Base-by-base conservation (phyloP, 1,140 invertebrate genomes). In the Pentalonia nigronervosa region DNA sequence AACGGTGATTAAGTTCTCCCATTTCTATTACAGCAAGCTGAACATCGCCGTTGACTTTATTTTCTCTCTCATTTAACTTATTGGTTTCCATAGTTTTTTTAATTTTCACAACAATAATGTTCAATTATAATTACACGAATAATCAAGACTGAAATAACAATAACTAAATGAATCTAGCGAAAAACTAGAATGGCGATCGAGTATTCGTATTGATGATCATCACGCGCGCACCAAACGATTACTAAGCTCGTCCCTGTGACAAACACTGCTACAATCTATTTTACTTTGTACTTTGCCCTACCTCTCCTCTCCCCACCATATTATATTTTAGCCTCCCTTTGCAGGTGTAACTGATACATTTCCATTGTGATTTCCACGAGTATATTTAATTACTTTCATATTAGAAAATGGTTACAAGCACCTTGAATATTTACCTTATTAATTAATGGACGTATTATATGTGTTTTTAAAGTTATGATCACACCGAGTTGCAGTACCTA, bases 211-310 rank as follows among this genome's bases (percentile, higher is more conserved):
- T 41, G 45, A 36, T 91, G 11, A 41, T 67, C 90, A 67, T 81
- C 60, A 47, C 47, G 47, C 90, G 60, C 30, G 60, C 45, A 34
- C 67, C 45, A 47, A 25, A 81, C 56, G 60, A 91, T 91, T 76
- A 91, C 90, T 91, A 53, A 67, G 67, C 60, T 36, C 90, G 48
- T 81, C 90, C 67, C 90, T 91, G 90, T 41, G 34, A 60, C 88
- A 90, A 60, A 41, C 50, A 30, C 53, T 34, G 34, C 25, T n/a
- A n/a, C 87, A 8, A 47, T 87, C 45, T 47, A 88, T 89, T 36
- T 48, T 50, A 48, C 48, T 9, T 7, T 47, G 87, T 36, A 53
- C 47, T 6, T 50, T 53, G 8, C 87, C 48, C 48, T 89, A 89
- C 48, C 21, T 23, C n/a, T 30, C 6, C 48, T 20, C 48, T 14